A percentile compares a stretch with the other conserved stretches of the same genome.
phyloP scores from a whole-genome alignment of 2,113 vertebrate genomes.

The Plectropomus leopardus region DNA sequence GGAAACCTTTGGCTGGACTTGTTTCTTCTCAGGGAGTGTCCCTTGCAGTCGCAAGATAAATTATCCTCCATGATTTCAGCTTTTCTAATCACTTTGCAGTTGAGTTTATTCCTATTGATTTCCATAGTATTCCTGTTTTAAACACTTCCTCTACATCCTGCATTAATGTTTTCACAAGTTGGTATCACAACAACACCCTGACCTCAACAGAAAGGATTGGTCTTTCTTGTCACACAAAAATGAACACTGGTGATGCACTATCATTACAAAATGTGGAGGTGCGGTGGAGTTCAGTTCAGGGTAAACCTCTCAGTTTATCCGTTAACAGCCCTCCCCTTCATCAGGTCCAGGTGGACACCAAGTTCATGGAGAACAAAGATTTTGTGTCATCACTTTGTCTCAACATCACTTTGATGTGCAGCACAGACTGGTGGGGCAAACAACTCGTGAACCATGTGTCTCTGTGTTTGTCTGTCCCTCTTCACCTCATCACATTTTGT shows the following conservation, averaged over 20 bases:
- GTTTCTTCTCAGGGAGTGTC: slow-evolving; percentile 68
- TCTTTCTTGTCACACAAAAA: not conserved
- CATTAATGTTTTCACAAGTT: not conserved
- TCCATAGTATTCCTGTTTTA: slow-evolving; percentile 7
- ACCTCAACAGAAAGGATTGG: not conserved
- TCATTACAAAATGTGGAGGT: slow-evolving; percentile 2
- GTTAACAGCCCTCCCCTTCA: slow-evolving; percentile 46
- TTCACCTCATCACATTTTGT: not conserved
- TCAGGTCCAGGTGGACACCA: slow-evolving; percentile 50
- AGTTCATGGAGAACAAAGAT: slow-evolving; percentile 60
- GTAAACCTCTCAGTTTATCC: slow-evolving; percentile 50
- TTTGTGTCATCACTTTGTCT: slow-evolving; percentile 74
- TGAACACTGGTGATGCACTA: slow-evolving; percentile 4
- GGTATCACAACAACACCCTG: not conserved
- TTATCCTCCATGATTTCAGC: slow-evolving; percentile 20
- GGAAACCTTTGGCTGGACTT: slow-evolving; percentile 55
- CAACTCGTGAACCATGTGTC: slow-evolving; percentile 41
- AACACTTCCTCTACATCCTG: not conserved
- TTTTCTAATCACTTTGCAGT: not conserved
- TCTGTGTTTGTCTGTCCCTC: not conserved
- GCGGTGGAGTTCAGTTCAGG: slow-evolving; percentile 34
- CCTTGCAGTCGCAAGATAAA: slow-evolving; percentile 34
- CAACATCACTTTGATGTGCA: slow-evolving; percentile 72
- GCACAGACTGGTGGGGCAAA: slow-evolving; percentile 44
- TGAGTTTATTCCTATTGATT: slow-evolving; percentile 5